Base-by-base conservation (phyloP, 1,140 invertebrate genomes). In the Stegodyphus dumicola region DNA sequence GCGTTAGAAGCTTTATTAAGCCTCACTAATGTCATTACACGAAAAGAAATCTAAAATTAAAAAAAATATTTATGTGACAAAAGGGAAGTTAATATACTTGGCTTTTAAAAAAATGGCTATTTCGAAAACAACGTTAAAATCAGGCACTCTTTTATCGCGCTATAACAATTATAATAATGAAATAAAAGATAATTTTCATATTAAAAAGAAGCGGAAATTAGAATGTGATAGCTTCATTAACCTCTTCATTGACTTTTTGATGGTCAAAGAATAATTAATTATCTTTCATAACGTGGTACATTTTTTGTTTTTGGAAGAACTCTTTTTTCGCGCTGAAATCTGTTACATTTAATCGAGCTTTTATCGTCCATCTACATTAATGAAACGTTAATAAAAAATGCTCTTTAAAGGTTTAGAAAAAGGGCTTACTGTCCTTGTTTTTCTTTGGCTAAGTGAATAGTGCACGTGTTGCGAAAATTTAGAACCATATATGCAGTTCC, bases 141-240 rank as follows among this genome's bases (percentile, higher is more conserved):
- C 51, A 76, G 69, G 71, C 69, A 65, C 15, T 18, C 18, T 84
- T 84, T 76, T 60, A 84, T 84, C 48, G 52, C 51, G 71, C 65
- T 17, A 67, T 70, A 71, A 67, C 60, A 71, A 60, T 49, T 51
- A 60, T 66, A 81, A 73, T 81, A 81, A 81, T 60, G 56, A 81
- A 80, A 80, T 80, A 81, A 79, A 79, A 81, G 54, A 17, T 51
- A 49, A 53, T 9, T 64, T 69, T 70, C 2, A 48, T n/a, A 83
- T 83, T 74, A 83, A 76, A 84, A 84, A 76, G 64, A 52, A 49
- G 10, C 33, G 33, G 65, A 84, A 84, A 84, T 76, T 84, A 76
- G 81, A 84, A 69, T 70, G 51, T 69, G 71, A 84, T 84, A 69
- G 81, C 81, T 84, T 84, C 81, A 84, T 84, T 84, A 84, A 84